These are phyloP conservation scores for Sialis lutaria DNA, from an alignment of 2,888 invertebrate genomes.

Conservation along the genomic window DNA sequence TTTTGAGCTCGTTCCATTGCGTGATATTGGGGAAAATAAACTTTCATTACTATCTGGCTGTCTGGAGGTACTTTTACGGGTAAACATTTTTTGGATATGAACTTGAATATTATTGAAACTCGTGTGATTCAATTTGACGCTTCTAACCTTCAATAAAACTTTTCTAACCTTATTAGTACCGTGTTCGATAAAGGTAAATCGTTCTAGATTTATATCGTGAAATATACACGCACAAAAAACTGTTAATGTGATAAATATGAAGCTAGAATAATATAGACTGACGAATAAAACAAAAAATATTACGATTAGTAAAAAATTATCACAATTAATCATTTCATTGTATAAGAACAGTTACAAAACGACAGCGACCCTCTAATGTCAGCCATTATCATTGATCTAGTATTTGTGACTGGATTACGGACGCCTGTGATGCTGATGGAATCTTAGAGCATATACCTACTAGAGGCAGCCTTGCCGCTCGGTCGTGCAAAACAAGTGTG, in stretches of 20 bases:
- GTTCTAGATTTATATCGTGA: not conserved
- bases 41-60: not conserved
- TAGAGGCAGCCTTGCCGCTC: too few relatives aligned
- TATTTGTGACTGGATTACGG: not conserved
- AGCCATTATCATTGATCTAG: not conserved
- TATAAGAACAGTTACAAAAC: not conserved
- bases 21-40: not conserved
- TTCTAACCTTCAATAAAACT: constrained; percentile 1
- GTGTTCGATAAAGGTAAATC: not conserved
- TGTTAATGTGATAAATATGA: not conserved
- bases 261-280: constrained; percentile 1
- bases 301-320: constrained; percentile 4
- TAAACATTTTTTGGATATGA: constrained; percentile 1
- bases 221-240: not conserved
- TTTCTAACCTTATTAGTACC: constrained; percentile 4
- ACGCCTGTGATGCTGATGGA: too few relatives aligned
- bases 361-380: not conserved
- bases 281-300: constrained; percentile 1
- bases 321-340: constrained; percentile 3
- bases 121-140: not conserved
- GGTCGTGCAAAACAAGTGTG: too few relatives aligned
- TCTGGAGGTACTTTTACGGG: not conserved
- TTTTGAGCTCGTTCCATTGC: not conserved
- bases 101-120: not conserved
- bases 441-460: too few relatives aligned